Evolutionary conservation across 2,888 invertebrate species (phyloP).

Genomic region (Emmelina monodactyla): DNA sequence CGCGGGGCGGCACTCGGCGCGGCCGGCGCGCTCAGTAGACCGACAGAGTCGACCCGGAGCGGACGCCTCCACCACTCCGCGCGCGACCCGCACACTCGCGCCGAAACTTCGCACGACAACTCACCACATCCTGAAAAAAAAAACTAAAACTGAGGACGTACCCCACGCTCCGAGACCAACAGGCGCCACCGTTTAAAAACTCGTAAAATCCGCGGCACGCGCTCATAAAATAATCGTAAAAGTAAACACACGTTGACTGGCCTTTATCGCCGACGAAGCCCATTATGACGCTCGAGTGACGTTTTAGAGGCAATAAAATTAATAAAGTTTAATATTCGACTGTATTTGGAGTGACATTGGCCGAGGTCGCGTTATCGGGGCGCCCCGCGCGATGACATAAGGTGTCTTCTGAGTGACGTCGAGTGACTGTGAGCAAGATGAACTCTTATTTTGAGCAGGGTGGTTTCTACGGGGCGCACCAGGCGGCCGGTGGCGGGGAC

Average conservation of each 20-base stretch:
- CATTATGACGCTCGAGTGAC: conserved; percentile 66
- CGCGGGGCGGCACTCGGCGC: conserved; percentile 65
- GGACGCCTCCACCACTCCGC: conserved; percentile 27
- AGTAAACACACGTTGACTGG: conserved; percentile 62
- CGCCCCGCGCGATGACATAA: conserved; percentile 62
- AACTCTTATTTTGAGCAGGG: conserved; percentile 97
- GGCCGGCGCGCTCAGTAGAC: conserved; percentile 71
- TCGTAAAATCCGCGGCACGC: conserved; percentile 63
- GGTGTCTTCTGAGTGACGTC: conserved; percentile 33
- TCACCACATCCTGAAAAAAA: conserved; percentile 24
- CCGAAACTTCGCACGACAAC: conserved; percentile 57
- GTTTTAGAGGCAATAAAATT: conserved; percentile 65
- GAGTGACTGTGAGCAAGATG: conserved; percentile 72
- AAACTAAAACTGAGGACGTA: conserved; percentile 21
- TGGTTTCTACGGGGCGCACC: conserved; percentile 92
- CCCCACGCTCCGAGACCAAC: conserved; percentile 32
- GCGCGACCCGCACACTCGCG: conserved; percentile 28
- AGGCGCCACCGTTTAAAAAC: conserved; percentile 51
- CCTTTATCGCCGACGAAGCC: conserved; percentile 60
- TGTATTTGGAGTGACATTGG: conserved; percentile 54
- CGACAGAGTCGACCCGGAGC: conserved; percentile 72
- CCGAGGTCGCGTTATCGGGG: conserved; percentile 59
- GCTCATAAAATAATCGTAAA: conserved; percentile 67
- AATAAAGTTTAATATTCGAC: conserved; percentile 57
- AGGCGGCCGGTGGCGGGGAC: conserved; percentile 77